Percentiles rank a stretch among this genome's conserved stretches.
Conservation (phyloP, 2,113 vertebrate species). For the Cairina moschata region DNA sequence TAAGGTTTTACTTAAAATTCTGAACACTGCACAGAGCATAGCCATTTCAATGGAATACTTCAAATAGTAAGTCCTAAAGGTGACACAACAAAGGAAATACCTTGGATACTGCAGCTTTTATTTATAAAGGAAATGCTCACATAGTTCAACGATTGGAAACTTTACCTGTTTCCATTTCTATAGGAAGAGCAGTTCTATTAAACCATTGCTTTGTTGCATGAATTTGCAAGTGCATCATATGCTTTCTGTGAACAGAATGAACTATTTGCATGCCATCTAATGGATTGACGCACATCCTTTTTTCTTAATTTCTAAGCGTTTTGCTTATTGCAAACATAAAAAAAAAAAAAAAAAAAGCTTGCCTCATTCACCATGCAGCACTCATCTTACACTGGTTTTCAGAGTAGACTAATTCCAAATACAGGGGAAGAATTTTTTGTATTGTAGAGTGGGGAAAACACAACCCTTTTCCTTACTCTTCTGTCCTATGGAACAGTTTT, state of each 20-base stretch:
- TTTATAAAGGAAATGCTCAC: conserved; percentile 63
- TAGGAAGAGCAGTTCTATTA: conserved; percentile 56
- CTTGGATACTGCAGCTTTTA: conserved; percentile 62
- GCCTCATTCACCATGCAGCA: not conserved
- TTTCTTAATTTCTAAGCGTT: conserved; percentile 21
- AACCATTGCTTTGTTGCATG: not conserved
- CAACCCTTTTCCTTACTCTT: not conserved
- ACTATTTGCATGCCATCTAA: conserved; percentile 31
- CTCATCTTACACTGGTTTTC: not conserved
- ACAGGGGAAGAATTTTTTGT: not conserved
- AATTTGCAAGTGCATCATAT: conserved; percentile 23
- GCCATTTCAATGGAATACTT: conserved; percentile 72
- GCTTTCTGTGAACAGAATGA: conserved; percentile 48
- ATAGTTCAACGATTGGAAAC: conserved; percentile 39
- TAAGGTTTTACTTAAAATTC: conserved; percentile 76
- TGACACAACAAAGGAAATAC: conserved; percentile 70
- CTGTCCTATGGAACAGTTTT: not conserved
- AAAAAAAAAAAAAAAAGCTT: not conserved
- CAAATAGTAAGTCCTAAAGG: conserved; percentile 73
- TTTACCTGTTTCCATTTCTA: conserved; percentile 54
- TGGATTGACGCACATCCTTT: not conserved
- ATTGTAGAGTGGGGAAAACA: not conserved
- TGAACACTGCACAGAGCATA: conserved; percentile 43
- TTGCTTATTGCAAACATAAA: not conserved
- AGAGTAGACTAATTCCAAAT: not conserved